phyloP scores from a whole-genome alignment of 2,888 invertebrate genomes.

The Aphodius granarius region DNA sequence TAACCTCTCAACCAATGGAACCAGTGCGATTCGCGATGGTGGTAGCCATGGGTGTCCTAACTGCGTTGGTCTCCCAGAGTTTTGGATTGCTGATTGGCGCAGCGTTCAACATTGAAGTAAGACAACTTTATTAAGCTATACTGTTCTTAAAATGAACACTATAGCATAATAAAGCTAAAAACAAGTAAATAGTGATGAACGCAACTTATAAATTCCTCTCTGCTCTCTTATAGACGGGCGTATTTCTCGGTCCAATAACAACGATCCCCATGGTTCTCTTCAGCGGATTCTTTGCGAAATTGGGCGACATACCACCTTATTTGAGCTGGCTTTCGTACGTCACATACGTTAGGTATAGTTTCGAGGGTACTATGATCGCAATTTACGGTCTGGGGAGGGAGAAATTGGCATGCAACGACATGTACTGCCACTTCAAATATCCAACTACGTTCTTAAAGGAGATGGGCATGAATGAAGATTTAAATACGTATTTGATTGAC shows the following conservation, averaged over 20 bases:
- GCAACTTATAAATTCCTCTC: neutral
- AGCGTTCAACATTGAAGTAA: slow-evolving; percentile 81
- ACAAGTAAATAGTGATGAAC: too few species aligned
- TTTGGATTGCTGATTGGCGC: slow-evolving; percentile 91
- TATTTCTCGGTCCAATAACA: slow-evolving; percentile 83
- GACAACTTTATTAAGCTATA: neutral
- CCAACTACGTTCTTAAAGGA: slow-evolving; percentile 83
- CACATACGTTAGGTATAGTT: slow-evolving; percentile 89
- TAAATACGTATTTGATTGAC: slow-evolving; percentile 73
- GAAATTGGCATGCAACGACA: slow-evolving; percentile 78
- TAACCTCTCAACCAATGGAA: slow-evolving; percentile 95
- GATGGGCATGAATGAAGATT: slow-evolving; percentile 77
- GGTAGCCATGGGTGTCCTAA: slow-evolving; percentile 73
- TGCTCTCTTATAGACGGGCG: slow-evolving; percentile 58
- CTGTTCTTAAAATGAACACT: neutral
- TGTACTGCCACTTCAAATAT: slow-evolving; percentile 81
- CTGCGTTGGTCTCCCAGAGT: slow-evolving; percentile 90
- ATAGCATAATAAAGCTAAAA: too few species aligned
- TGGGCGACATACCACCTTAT: slow-evolving; percentile 87
- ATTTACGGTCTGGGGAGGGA: slow-evolving; percentile 88
- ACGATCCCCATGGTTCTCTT: slow-evolving; percentile 90
- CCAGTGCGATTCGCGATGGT: slow-evolving; percentile 80
- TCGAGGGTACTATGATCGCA: slow-evolving; percentile 89
- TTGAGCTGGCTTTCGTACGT: slow-evolving; percentile 87
- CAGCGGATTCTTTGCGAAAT: slow-evolving; percentile 93